A percentile compares a stretch with the other conserved stretches of the same genome.
These are phyloP conservation scores for Xanthorhoe spadicearia DNA, from an alignment of 2,888 invertebrate genomes.

Conservation along the genomic window DNA sequence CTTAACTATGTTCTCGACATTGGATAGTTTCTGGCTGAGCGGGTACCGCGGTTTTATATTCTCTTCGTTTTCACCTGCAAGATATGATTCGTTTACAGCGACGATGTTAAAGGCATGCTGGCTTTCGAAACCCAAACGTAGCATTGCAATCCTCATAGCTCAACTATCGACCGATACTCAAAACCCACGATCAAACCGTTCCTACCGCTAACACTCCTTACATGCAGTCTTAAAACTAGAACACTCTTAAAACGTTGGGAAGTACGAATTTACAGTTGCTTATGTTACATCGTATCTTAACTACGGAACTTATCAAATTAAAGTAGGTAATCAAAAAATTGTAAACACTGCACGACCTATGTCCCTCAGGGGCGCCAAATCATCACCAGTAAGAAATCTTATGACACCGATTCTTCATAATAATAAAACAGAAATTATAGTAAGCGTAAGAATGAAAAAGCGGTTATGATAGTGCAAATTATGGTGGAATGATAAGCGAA, in stretches of 20 bases:
- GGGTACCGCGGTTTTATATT: conserved; percentile 74
- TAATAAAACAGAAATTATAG: conserved; percentile 52
- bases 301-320: conserved; percentile 37
- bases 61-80: conserved; percentile 82
- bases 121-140: conserved; percentile 46
- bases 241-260: conserved; percentile 36
- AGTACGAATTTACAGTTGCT: conserved; percentile 33
- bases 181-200: conserved; percentile 48
- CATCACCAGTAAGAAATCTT: conserved; percentile 62
- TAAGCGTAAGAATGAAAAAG: conserved; percentile 67
- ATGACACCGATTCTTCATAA: conserved; percentile 81
- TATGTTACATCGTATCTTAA: conserved; percentile 31
- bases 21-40: conserved; percentile 67
- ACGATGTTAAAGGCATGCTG: conserved; percentile 54
- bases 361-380: conserved; percentile 81
- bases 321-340: conserved; percentile 36
- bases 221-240: conserved; percentile 59
- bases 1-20: conserved; percentile 73
- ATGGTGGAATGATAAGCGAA: conserved; percentile 66
- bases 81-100: conserved; percentile 67
- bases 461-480: conserved; percentile 67
- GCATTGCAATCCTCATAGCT: conserved; percentile 41
- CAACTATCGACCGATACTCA: conserved; percentile 36
- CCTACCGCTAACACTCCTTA: conserved; percentile 45
- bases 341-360: conserved; percentile 65